A percentile compares a stretch with the other conserved stretches of the same genome.
Conservation (phyloP, 1,140 invertebrate species). For the Polyergus mexicanus region DNA sequence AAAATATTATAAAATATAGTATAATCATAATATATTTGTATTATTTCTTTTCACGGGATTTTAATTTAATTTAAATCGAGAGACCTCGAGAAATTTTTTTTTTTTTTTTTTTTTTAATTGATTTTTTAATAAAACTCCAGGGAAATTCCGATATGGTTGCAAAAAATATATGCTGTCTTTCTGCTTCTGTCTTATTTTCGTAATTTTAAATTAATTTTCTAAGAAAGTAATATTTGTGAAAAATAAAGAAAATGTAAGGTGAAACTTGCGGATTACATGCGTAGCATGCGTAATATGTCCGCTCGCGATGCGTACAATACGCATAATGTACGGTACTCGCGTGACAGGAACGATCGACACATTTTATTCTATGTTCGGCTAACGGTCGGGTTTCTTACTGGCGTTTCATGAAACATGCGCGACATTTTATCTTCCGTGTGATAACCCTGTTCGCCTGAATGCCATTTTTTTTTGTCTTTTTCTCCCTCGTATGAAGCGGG, state of each 20-base stretch:
- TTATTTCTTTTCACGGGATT: not conserved
- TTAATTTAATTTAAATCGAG: not conserved
- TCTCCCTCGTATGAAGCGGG: not conserved
- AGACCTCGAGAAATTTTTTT: not conserved
- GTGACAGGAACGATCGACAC: conserved; percentile 62
- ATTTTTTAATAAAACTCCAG: not conserved
- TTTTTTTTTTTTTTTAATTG: not conserved
- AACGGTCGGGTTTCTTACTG: conserved; percentile 38
- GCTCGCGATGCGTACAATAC: not conserved
- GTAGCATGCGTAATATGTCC: not conserved
- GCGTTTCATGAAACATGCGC: conserved; percentile 30
- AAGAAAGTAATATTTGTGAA: not conserved
- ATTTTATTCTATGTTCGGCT: conserved; percentile 58
- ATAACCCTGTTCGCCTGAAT: conserved; percentile 36
- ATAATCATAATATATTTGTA: not conserved
- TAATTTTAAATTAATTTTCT: not conserved
- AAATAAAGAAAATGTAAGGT: not conserved
- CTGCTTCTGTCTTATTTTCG: not conserved
- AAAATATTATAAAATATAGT: not conserved
- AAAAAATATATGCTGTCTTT: not conserved
- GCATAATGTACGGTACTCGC: conserved; percentile 52
- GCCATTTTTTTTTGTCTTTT: not conserved
- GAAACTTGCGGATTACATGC: conserved; percentile 24
- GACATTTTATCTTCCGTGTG: conserved; percentile 56
- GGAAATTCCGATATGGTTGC: not conserved